Conservation (phyloP, 2,113 vertebrate genomes). For the Chamaetylas fuelleborni region DNA sequence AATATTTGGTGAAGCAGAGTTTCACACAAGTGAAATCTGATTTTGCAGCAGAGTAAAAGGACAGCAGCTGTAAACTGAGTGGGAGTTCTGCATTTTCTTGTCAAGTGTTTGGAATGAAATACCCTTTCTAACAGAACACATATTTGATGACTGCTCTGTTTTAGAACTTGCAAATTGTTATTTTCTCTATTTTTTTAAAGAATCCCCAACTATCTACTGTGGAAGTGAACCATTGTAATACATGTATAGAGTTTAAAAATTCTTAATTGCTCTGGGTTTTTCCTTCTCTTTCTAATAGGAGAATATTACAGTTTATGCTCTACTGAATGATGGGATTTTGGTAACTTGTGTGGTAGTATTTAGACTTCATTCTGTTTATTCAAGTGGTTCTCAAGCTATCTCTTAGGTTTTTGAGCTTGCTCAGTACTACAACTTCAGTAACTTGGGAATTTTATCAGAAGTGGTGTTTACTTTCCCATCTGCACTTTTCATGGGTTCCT, state of each 20-base stretch:
- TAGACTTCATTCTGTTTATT: neutral
- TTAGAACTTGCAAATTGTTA: neutral
- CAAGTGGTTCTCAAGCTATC: neutral
- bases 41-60: constrained; percentile 46
- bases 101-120: constrained; percentile 27
- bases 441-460: neutral
- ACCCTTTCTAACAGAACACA: neutral
- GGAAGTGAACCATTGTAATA: neutral
- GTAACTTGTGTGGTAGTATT: neutral
- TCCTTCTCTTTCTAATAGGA: neutral
- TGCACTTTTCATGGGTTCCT: neutral
- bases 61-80: constrained; percentile 54
- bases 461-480: constrained; percentile 32
- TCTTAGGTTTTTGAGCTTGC: neutral
- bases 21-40: constrained; percentile 43
- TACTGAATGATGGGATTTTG: neutral
- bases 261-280: neutral
- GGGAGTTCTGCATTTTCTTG: constrained; percentile 51
- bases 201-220: neutral
- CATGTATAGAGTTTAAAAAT: neutral
- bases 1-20: neutral
- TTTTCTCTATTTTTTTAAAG: neutral
- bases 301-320: neutral
- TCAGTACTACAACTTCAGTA: neutral
- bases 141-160: constrained; percentile 5